phyloP scores from a whole-genome alignment of 2,113 vertebrate species.

The Pleuronectes platessa region DNA sequence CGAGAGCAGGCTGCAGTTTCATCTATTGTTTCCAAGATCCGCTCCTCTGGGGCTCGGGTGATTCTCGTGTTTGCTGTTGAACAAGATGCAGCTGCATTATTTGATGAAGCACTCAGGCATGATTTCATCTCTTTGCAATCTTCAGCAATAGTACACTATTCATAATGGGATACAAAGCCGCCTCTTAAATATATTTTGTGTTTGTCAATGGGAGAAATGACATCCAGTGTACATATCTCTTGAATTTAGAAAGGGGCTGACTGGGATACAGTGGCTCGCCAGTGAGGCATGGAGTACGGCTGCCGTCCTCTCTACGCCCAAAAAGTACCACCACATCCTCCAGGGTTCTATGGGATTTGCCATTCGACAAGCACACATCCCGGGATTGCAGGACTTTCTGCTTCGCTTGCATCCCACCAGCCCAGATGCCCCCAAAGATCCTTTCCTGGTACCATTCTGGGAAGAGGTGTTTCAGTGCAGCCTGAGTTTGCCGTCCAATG shows the following conservation, averaged over 20 bases:
- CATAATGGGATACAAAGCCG: background rate
- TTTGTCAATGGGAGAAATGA: constrained; percentile 3
- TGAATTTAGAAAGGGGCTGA: constrained; percentile 71
- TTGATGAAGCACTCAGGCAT: constrained; percentile 75
- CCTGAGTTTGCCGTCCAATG: constrained; percentile 43
- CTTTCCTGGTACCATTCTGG: constrained; percentile 82
- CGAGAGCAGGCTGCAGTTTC: constrained; percentile 67
- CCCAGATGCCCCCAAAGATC: constrained; percentile 61
- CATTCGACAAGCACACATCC: constrained; percentile 78
- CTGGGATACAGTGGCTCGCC: constrained; percentile 83
- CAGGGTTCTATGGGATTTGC: constrained; percentile 84
- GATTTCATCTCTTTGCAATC: constrained; percentile 3
- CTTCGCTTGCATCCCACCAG: constrained; percentile 74
- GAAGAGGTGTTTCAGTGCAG: constrained; percentile 83
- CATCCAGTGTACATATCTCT: background rate
- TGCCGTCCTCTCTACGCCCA: constrained; percentile 75
- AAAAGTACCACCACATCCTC: constrained; percentile 75
- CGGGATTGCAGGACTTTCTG: constrained; percentile 79
- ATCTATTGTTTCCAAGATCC: constrained; percentile 77
- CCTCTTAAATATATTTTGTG: background rate
- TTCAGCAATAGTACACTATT: background rate
- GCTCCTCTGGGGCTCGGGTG: constrained; percentile 74
- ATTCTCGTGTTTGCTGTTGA: constrained; percentile 85
- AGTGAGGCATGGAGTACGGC: constrained; percentile 87
- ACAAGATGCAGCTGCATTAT: constrained; percentile 81